Percentiles rank a stretch among this genome's conserved stretches.
phyloP scores from a whole-genome alignment of 2,888 invertebrate species.

The Dynastes grantii region DNA sequence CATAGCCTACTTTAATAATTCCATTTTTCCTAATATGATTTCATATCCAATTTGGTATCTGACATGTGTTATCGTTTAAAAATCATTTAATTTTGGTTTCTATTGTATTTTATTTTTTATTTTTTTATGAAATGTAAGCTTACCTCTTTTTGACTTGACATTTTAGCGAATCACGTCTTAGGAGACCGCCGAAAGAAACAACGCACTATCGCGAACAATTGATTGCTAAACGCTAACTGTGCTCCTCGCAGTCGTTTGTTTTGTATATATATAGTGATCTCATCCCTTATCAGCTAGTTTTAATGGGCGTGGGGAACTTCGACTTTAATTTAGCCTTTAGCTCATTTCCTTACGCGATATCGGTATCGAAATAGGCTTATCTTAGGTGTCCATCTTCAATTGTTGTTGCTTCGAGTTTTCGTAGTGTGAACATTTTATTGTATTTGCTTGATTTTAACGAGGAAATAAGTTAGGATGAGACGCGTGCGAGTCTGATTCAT shows the following conservation, averaged over 20 bases:
- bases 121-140: neutral
- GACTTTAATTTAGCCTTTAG: neutral
- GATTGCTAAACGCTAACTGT: slow-evolving; percentile 7
- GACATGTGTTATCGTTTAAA: too few species aligned
- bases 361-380: too few species aligned
- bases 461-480: too few species aligned
- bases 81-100: too few species aligned
- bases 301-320: slow-evolving; percentile 23
- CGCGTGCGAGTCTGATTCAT: too few species aligned
- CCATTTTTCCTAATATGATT: neutral
- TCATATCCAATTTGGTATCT: neutral
- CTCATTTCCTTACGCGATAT: neutral
- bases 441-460: too few species aligned
- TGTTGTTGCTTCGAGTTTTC: too few species aligned
- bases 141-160: slow-evolving; percentile 38
- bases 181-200: neutral
- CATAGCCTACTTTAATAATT: too few species aligned
- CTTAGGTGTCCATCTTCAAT: too few species aligned
- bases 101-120: too few species aligned
- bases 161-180: neutral
- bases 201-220: slow-evolving; percentile 13
- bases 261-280: slow-evolving; percentile 41
- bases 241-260: neutral
- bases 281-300: slow-evolving; percentile 39
- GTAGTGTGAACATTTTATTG: too few species aligned